Conservation (phyloP, 2,113 vertebrate genomes). For the Neogale vison region DNA sequence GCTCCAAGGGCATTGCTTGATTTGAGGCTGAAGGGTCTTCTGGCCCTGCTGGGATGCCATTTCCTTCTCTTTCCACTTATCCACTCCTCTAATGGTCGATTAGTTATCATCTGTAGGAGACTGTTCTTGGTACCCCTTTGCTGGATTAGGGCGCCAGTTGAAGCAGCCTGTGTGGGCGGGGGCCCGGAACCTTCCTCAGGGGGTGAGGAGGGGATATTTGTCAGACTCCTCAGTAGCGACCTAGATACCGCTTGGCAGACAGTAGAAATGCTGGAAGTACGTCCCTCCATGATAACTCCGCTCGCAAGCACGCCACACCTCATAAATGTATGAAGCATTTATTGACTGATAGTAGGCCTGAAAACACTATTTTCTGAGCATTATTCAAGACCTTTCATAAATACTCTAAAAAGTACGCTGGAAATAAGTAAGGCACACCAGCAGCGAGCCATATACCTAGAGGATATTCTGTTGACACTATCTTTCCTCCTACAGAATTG, state of each 20-base stretch:
- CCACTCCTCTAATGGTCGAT: neutral
- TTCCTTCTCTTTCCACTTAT: neutral
- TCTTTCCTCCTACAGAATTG: neutral
- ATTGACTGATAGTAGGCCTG: neutral
- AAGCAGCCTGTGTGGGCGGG: neutral
- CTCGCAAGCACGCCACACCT: neutral
- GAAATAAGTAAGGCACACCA: neutral
- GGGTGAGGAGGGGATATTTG: neutral
- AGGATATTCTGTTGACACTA: neutral
- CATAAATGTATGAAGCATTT: neutral
- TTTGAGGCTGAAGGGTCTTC: neutral
- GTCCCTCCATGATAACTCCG: neutral
- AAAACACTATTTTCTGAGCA: constrained; percentile 14
- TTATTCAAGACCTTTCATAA: neutral
- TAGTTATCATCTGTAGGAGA: neutral
- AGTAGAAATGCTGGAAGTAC: neutral
- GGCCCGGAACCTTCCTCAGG: neutral
- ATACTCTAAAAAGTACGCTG: neutral
- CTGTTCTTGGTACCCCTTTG: neutral
- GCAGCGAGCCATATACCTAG: neutral
- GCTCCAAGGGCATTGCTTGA: neutral
- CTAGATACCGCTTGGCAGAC: neutral
- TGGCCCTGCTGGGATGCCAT: neutral
- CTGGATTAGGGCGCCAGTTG: neutral
- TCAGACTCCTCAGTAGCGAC: neutral